Conservation (phyloP, 2,888 invertebrate genomes). For the Hyposoter didymator region DNA sequence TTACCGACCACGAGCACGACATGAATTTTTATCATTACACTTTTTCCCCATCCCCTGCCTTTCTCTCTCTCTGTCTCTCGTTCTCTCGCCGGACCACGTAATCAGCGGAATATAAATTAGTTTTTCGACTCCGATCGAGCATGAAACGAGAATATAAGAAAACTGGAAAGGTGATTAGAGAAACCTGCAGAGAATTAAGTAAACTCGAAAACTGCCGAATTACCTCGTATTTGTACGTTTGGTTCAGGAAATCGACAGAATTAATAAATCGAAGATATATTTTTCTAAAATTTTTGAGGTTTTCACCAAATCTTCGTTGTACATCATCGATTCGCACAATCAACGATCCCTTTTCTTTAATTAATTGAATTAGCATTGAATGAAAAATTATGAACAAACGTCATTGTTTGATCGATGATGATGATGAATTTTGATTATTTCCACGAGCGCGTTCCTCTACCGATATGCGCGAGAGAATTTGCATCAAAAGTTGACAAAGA, state of each 20-base stretch:
- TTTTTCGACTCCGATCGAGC: constrained; percentile 6
- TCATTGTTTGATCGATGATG: neutral
- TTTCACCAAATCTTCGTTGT: neutral
- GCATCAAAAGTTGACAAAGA: neutral
- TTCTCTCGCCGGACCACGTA: constrained; percentile 32
- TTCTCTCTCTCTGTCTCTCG: neutral
- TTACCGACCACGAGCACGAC: constrained; percentile 49
- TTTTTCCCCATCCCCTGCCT: constrained; percentile 5
- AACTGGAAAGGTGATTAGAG: neutral
- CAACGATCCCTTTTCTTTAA: neutral
- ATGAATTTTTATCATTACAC: constrained; percentile 58
- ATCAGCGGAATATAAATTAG: constrained; percentile 49
- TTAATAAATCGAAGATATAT: too few relatives aligned
- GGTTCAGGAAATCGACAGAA: too few relatives aligned
- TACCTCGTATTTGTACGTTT: neutral
- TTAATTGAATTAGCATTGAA: neutral
- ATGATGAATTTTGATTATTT: neutral
- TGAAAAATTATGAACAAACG: neutral
- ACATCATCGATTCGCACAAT: neutral
- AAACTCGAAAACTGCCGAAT: neutral
- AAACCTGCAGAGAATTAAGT: constrained; percentile 5
- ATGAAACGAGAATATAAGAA: constrained; percentile 27
- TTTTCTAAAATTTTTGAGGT: neutral
- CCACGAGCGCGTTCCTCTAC: neutral
- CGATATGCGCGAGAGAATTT: neutral